Evolutionary conservation across 1,140 invertebrate species (phyloP).

Genomic region (Drosophila mojavensis): DNA sequence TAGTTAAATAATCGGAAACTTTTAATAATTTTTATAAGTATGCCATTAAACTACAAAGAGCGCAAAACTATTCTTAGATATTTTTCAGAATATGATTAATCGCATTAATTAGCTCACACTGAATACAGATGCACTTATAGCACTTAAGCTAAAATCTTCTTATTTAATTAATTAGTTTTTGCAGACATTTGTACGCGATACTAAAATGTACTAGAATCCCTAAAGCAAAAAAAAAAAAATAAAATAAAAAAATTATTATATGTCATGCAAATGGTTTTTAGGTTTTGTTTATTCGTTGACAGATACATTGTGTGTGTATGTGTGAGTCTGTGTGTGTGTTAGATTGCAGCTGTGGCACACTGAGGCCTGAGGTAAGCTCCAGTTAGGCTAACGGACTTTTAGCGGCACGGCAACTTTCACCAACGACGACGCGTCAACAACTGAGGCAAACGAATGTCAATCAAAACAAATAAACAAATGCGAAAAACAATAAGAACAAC

Average conservation of each 20-base stretch:
- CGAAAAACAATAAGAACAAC: slow-evolving; percentile 20
- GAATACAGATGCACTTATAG: background rate
- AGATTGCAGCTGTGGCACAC: background rate
- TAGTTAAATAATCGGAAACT: too few species aligned
- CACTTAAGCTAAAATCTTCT: background rate
- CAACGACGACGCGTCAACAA: slow-evolving; percentile 43
- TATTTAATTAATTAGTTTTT: background rate
- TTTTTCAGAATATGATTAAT: background rate
- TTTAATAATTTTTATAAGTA: too few species aligned
- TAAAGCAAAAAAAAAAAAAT: background rate
- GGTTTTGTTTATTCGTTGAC: too few species aligned
- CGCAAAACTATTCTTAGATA: background rate
- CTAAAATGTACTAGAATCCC: background rate
- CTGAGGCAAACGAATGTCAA: slow-evolving; percentile 47
- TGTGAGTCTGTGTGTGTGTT: background rate
- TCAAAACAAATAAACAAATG: slow-evolving; percentile 57
- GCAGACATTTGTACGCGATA: background rate
- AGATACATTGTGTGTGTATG: background rate
- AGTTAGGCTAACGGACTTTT: background rate
- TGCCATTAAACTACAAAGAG: too few species aligned
- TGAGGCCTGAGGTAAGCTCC: slow-evolving; percentile 2
- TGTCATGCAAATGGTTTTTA: background rate
- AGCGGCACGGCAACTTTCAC: slow-evolving; percentile 31
- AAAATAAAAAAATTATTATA: background rate
- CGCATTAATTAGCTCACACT: background rate